Evolutionary conservation across 2,888 invertebrate genomes (phyloP).

Genomic region (Metellina segmentata): DNA sequence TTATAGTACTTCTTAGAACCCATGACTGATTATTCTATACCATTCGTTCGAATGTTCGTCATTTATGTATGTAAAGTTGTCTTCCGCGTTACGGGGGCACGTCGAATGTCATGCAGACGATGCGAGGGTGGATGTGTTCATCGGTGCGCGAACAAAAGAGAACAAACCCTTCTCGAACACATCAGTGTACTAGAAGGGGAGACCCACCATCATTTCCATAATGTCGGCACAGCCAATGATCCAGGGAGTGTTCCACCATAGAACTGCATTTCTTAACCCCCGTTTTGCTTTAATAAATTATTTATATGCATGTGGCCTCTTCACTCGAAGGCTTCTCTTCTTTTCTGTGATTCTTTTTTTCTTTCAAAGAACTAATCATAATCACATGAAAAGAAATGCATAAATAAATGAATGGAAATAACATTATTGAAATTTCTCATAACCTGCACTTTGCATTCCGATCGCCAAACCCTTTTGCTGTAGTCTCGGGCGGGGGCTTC

Average conservation of each 20-base stretch:
- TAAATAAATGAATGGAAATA: conserved; percentile 10
- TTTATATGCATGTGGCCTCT: conserved; percentile 43
- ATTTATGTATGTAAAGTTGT: conserved; percentile 26
- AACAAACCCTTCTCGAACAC: not conserved
- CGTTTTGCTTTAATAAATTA: conserved; percentile 61
- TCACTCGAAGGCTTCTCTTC: not conserved
- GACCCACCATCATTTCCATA: conserved; percentile 37
- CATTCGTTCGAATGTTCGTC: not conserved
- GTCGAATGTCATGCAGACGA: conserved; percentile 4
- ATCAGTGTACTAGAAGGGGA: not conserved
- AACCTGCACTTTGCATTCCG: conserved; percentile 48
- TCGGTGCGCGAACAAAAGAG: conserved; percentile 26
- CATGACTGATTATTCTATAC: not conserved
- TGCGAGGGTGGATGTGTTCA: not conserved
- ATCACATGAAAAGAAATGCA: conserved; percentile 10
- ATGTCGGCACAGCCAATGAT: conserved; percentile 51
- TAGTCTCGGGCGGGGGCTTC: not conserved
- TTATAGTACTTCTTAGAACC: not conserved
- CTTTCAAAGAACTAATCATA: not conserved
- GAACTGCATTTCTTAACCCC: conserved; percentile 2
- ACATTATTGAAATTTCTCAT: conserved; percentile 61
- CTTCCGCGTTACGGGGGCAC: not conserved
- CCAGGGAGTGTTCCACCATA: not conserved
- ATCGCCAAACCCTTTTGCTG: not conserved
- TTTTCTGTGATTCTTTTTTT: too few relatives aligned